Base-by-base conservation (phyloP, 2,797 vertebrate genomes). In the Sparus aurata region DNA sequence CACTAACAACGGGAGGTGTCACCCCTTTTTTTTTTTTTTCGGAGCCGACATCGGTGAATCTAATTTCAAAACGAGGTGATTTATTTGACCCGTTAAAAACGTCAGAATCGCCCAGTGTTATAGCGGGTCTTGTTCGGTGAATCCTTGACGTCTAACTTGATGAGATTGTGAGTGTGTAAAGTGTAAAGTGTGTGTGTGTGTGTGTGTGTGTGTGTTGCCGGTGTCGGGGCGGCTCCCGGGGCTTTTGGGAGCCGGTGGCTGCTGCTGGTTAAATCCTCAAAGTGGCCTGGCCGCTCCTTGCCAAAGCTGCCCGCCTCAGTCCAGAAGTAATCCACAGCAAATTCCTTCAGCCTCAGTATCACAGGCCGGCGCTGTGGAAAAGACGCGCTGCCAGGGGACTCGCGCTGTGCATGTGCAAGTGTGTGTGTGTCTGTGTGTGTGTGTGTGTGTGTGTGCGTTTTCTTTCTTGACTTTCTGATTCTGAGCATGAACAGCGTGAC, bases 291-390 rank as follows among this genome's bases (percentile, higher is more conserved):
- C 85, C 76, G 69, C 83, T 87, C 74, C 75, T 55, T 90, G 92
- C 93, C 95, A 95, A 93, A 92, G 91, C 92, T 85, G 92, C 88
- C 93, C 89, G 93, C 92, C 91, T 94, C 91, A 89, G 92, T 94
- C 93, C 95, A 95, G 89, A 93, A 93, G 95, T 95, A 95, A 95
- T 93, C 94, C 94, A 94, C 90, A 91, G 91, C 87, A 95, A 95
- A 95, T 95, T 95, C 94, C 95, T 94, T 91, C 95, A 94, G 94
- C 93, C 91, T 91, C 90, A 92, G 93, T 94, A 94, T 95, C 95
- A 93, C 84, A 80, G 91, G 89, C 88, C 90, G 12, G 83, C 23
- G 85, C 88, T 62, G 83, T 61, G 73, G 79, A 89, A 38, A 82
- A 83, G 85, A 87, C 86, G 74, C 15, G 25, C 85, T 92, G 91